Evolutionary conservation across 2,113 vertebrate species (phyloP).

Genomic region (Lepidothrix coronata): DNA sequence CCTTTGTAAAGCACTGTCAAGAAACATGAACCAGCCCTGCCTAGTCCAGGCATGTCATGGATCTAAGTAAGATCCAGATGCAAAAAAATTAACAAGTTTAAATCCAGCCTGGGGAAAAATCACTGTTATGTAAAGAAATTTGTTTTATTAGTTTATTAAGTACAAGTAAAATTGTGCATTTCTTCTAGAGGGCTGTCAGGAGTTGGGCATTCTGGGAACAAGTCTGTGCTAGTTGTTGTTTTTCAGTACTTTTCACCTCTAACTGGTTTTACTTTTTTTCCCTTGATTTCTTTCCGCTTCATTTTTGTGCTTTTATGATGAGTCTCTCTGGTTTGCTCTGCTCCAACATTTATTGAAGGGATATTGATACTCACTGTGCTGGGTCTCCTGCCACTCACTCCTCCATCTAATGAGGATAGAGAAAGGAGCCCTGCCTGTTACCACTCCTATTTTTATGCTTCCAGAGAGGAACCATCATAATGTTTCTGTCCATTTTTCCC

Average conservation of each 20-base stretch:
- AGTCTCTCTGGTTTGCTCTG: not conserved
- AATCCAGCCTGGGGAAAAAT: not conserved
- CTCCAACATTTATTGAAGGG: not conserved
- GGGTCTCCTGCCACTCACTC: not conserved
- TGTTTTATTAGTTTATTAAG: not conserved
- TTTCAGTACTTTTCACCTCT: not conserved
- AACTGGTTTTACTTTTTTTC: not conserved
- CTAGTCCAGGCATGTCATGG: not conserved
- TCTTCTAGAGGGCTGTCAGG: not conserved
- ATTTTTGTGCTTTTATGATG: not conserved
- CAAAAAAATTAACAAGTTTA: not conserved
- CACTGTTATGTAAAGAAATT: not conserved
- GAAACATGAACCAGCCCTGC: not conserved
- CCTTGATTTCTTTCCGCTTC: not conserved
- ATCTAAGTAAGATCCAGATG: not conserved
- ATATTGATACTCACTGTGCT: not conserved
- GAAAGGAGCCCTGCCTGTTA: not conserved
- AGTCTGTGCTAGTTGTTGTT: not conserved
- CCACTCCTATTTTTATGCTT: not conserved
- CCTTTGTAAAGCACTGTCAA: not conserved
- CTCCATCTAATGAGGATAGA: fast-evolving
- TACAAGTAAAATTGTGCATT: not conserved
- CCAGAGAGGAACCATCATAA: not conserved
- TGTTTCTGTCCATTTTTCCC: not conserved
- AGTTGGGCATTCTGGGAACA: not conserved